phyloP scores from a whole-genome alignment of 2,113 vertebrate species.

The Condylura cristata region DNA sequence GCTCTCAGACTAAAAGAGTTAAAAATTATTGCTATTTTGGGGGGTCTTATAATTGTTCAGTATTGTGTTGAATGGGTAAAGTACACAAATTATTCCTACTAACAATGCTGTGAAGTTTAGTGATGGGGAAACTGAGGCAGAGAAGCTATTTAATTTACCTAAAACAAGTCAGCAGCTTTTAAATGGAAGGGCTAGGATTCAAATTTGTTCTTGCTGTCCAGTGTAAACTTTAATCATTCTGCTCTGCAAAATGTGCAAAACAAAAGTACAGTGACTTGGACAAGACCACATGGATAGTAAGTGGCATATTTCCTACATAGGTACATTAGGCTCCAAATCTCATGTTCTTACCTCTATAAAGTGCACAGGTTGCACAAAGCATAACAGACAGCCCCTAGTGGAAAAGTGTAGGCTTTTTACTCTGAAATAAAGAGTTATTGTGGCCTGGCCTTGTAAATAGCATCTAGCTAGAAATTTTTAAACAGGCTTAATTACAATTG shows the following conservation, averaged over 20 bases:
- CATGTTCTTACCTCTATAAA: neutral
- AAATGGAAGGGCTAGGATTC: neutral
- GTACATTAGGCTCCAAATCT: neutral
- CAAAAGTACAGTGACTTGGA: neutral
- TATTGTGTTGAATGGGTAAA: neutral
- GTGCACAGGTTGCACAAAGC: neutral
- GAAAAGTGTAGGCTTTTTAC: neutral
- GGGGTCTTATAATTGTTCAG: neutral
- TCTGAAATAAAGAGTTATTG: slow-evolving; percentile 2
- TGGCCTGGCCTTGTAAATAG: neutral
- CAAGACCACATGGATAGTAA: neutral
- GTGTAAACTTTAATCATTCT: neutral
- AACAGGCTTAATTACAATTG: neutral
- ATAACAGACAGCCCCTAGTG: neutral
- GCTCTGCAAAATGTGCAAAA: neutral
- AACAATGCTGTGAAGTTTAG: neutral
- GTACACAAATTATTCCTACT: neutral
- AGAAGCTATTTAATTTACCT: neutral
- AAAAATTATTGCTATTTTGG: neutral
- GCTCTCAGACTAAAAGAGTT: neutral
- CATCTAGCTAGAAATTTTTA: neutral
- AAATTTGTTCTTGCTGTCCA: neutral
- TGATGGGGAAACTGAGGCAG: neutral
- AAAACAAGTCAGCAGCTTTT: neutral
- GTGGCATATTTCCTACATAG: neutral